Conservation (phyloP, 2,113 vertebrate species). For the Tylochromis polylepis region DNA sequence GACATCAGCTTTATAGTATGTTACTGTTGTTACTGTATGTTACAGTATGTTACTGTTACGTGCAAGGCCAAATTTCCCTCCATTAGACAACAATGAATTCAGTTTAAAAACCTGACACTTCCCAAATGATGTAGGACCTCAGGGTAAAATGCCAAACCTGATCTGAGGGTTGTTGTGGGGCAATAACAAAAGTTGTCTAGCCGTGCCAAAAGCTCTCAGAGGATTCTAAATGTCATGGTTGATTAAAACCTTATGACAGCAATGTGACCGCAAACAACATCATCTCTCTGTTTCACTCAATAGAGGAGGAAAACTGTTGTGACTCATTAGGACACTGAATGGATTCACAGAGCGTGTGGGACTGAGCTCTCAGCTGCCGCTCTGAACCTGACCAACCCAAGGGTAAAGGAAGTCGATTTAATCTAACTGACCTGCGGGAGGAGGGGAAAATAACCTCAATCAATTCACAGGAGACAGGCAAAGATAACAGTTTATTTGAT, state of each 20-base stretch:
- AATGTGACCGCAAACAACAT: conserved; percentile 41
- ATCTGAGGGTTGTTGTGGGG: neutral
- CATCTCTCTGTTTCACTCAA: conserved; percentile 24
- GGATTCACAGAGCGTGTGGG: conserved; percentile 14
- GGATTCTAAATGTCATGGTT: conserved; percentile 43
- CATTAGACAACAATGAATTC: neutral
- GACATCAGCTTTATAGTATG: neutral
- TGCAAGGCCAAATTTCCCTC: neutral
- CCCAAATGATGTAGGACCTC: neutral
- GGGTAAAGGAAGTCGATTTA: conserved; percentile 46
- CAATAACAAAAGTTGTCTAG: neutral
- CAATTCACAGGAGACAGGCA: conserved; percentile 6
- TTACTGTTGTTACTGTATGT: neutral
- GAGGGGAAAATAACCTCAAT: conserved; percentile 19
- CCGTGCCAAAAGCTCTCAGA: conserved; percentile 18
- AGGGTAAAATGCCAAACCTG: neutral
- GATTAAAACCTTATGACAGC: conserved; percentile 58
- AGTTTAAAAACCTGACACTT: neutral
- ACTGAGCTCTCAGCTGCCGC: conserved; percentile 6
- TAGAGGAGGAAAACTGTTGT: conserved; percentile 8
- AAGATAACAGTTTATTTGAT: conserved; percentile 7
- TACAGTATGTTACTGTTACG: neutral
- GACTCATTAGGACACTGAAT: conserved; percentile 42
- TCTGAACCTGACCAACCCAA: conserved; percentile 32
- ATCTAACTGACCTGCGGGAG: conserved; percentile 32